Evolutionary conservation across 1,140 invertebrate species (phyloP).

Genomic region (Drosophila hydei): DNA sequence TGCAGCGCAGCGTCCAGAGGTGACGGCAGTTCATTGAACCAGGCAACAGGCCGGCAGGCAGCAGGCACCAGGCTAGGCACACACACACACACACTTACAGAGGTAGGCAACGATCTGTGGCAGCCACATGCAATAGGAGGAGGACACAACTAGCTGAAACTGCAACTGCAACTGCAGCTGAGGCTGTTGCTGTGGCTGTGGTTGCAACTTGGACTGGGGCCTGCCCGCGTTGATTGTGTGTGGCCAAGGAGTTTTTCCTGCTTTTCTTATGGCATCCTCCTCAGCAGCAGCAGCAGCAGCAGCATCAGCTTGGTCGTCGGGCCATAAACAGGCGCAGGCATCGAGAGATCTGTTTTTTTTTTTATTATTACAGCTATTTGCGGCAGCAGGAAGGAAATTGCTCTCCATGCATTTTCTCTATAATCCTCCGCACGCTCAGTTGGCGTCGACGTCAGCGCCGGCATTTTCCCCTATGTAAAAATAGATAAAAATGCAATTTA

Average conservation of each 20-base stretch:
- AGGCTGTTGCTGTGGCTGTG: neutral
- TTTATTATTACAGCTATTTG: conserved; percentile 76
- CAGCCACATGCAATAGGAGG: conserved; percentile 41
- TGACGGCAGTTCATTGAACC: conserved; percentile 79
- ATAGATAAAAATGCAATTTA: conserved; percentile 81
- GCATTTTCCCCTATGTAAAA: conserved; percentile 72
- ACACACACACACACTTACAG: conserved; percentile 23
- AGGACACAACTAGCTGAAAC: conserved; percentile 57
- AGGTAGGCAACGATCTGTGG: conserved; percentile 28
- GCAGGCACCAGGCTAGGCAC: conserved; percentile 26
- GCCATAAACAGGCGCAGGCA: conserved; percentile 51
- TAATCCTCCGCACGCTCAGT: conserved; percentile 63
- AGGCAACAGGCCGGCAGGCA: conserved; percentile 51
- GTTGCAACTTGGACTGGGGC: conserved; percentile 3
- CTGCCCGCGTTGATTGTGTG: conserved; percentile 26
- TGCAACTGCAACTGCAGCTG: conserved; percentile 26
- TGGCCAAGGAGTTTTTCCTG: conserved; percentile 80
- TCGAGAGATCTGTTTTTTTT: conserved; percentile 28
- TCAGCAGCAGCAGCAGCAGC: neutral
- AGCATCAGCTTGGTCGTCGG: conserved; percentile 21
- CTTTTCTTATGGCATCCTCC: conserved; percentile 77
- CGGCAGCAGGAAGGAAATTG: conserved; percentile 74
- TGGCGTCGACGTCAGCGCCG: conserved; percentile 28
- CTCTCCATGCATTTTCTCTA: conserved; percentile 48
- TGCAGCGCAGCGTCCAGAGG: conserved; percentile 70